Evolutionary conservation across 2,113 vertebrate species (phyloP), one percentile per base, ranked within the genome.

Genomic region (Oceanites oceanicus): DNA sequence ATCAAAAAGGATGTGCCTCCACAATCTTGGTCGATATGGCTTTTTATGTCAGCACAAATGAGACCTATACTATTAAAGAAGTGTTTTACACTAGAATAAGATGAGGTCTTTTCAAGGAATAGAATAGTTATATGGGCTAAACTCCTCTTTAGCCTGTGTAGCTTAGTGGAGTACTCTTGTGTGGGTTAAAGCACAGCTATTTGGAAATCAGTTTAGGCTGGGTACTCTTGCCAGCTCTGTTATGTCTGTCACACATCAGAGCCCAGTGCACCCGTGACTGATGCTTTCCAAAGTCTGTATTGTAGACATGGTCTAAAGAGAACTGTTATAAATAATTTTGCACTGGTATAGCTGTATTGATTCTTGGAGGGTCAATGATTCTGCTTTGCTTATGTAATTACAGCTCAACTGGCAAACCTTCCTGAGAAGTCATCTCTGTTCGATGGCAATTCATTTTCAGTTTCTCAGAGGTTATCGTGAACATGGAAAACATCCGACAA

Each of bases 81-180:
- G 7, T n/a, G 27, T 11, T 94, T 85, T 55, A 47, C 34, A 55
- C 2, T 13, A 36, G 20, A 47, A 32, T 25, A 38, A 63, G n/a
- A 4, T 36, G 11, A 30, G 4, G 15, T 22, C 25, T 73, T 88
- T 62, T 34, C 40, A 53, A 49, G 59, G 19, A 87, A n/a, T n/a
- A n/a, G n/a, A n/a, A n/a, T n/a, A n/a, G 10, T 66, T 83, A 25
- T 36, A 61, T 13, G 13, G 36, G 18, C 17, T 76, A 70, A 90
- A 36, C 11, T 66, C 15, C 26, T 76, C 36, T 63, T 81, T 59
- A 0, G 0, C 20, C 30, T 44, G 0, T 34, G 30, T 44, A 45
- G 15, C 23, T 83, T n/a, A 52, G 45, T 55, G 44, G 30, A 62
- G 19, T 55, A n/a, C 42, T 70, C n/a, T 67, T 67, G 25, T 1